Percentiles rank a stretch among this genome's conserved stretches.
Conservation (phyloP, 2,797 vertebrate species). For the Perodicticus potto region DNA sequence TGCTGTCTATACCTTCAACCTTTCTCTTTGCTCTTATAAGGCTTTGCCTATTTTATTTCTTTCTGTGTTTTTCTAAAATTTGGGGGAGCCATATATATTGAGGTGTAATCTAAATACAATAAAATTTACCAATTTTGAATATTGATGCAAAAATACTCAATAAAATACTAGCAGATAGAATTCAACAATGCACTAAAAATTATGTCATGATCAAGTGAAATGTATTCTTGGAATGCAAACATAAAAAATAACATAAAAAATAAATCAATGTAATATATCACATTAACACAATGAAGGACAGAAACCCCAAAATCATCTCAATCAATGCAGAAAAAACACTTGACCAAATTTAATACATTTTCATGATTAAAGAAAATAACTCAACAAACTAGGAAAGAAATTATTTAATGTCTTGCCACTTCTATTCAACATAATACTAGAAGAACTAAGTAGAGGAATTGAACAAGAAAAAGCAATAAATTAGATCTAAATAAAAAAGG, state of each 20-base stretch:
- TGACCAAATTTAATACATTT: not conserved
- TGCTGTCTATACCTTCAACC: not conserved
- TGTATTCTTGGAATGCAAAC: not conserved
- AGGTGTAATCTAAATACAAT: not conserved
- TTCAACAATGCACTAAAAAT: not conserved
- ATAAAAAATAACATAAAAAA: not conserved
- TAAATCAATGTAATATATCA: not conserved
- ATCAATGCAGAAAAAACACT: not conserved
- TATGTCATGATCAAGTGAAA: not conserved
- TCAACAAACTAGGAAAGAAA: not conserved
- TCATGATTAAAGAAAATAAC: not conserved
- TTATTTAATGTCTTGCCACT: not conserved
- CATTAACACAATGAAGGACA: not conserved
- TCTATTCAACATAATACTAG: not conserved
- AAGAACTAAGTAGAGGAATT: not conserved
- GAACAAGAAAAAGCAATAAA: not conserved
- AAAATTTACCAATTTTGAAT: not conserved
- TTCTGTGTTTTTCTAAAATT: not conserved
- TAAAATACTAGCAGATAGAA: not conserved
- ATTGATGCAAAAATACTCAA: not conserved
- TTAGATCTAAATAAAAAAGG: not conserved
- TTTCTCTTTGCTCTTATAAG: not conserved
- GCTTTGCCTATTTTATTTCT: not conserved
- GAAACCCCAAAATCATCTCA: not conserved
- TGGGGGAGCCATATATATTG: not conserved